Base-by-base conservation (phyloP, 2,888 invertebrate genomes). In the Dione vanillae region DNA sequence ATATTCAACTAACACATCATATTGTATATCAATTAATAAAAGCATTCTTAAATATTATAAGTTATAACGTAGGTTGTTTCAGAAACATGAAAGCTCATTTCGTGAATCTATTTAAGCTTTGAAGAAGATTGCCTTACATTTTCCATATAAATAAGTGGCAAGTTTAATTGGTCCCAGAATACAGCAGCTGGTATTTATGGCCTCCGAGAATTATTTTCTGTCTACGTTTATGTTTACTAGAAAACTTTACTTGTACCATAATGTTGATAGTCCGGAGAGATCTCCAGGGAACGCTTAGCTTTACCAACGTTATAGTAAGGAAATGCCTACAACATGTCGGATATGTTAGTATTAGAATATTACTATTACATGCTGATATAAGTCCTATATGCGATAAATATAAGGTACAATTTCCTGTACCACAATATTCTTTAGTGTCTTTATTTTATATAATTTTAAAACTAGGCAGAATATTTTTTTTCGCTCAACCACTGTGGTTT, bases 211-310 rank as follows among this genome's bases (percentile, higher is more conserved):
- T 67, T 70, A 73, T 70, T 70, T 73, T 59, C 67, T 68, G 40
- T 67, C 67, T 52, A 65, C 73, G 67, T 73, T 73, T 70, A 73
- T 71, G 71, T 74, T 67, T 70, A 67, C 71, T 67, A 74, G 73
- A 71, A 74, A 74, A 72, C 66, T 72, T 74, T 75, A 74, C 67
- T 70, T 67, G 59, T 69, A 35, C 54, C 70, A 70, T 74, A 70
- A 75, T 68, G 75, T 70, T 75, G 70, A 74, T 74, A 72, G 70
- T 74, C 61, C 45, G 65, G 73, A 74, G 62, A 45, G 74, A 67
- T 74, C 75, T 54, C 52, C 8, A 0, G 72, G 72, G 74, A 71
- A 65, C 69, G 65, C 49, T 71, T 67, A 70, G 59, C 68, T 65
- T 59, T 35, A 54, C 64, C 69, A 61, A 67, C 70, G 69, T 74